Base-by-base conservation (phyloP, 2,797 vertebrate species). In the Sphenopsis melanotis region DNA sequence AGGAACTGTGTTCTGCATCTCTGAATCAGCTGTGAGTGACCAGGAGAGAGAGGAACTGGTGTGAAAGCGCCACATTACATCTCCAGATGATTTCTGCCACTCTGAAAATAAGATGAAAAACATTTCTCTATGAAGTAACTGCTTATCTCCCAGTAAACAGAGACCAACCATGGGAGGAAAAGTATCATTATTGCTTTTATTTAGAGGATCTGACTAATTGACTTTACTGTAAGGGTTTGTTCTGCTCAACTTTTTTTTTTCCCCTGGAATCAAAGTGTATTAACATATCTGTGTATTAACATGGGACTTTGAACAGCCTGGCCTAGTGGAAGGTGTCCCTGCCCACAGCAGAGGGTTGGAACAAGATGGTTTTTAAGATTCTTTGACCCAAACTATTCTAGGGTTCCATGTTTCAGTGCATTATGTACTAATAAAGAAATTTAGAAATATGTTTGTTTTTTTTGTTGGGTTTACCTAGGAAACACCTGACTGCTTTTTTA, bases 1-100 rank as follows among this genome's bases (percentile, higher is more conserved):
- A 0, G 60, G 7, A 20, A 0, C 9, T 18, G 26, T 0, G 0
- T 30, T 30, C 15, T 2, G 10, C 11, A 21, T 19, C 22, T 52
- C 15, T 15, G 16, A n/a, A 7, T 69, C 61, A 56, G 18, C 65
- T 63, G 18, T 1, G 4, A 30, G 80, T 26, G 60, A 15, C 37
- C 34, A 23, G 30, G 34, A 34, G 27, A 50, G 49, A 71, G 29
- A 23, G 32, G 20, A 52, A 6, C 41, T 24, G 66, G 2, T 50
- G 23, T 49, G 46, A 27, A 68, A 76, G 36, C 57, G 10, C 26
- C 24, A 10, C 4, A 0, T 39, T 12, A 16, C 39, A 47, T 46
- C 53, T 68, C 69, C 44, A n/a, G 16, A 23, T 68, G 24, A 15
- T 46, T 66, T 53, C 26, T 37, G 32, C 44, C 15, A 3, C 53